Percentiles rank a stretch among this genome's conserved stretches.
phyloP scores from a whole-genome alignment of 2,888 invertebrate genomes.

The Epistrophe grossulariae region DNA sequence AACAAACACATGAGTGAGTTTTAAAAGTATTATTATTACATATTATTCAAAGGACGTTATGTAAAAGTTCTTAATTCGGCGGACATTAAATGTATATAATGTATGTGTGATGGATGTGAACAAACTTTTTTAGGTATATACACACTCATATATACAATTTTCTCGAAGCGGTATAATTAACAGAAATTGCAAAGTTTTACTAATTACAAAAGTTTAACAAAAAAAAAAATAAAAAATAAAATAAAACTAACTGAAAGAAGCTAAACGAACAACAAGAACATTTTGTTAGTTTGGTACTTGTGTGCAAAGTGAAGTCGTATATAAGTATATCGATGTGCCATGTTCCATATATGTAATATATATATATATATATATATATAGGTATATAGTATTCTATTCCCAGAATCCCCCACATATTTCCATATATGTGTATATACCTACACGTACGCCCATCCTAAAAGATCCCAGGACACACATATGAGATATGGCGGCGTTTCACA shows the following conservation, averaged over 20 bases:
- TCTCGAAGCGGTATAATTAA: constrained; percentile 69
- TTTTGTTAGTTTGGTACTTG: constrained; percentile 67
- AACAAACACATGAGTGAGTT: not conserved
- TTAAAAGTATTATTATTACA: not conserved
- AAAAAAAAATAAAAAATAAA: constrained; percentile 24
- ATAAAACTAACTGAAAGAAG: constrained; percentile 66
- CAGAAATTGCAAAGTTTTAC: constrained; percentile 73
- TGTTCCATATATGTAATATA: not conserved
- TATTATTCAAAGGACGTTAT: constrained; percentile 56
- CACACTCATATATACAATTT: constrained; percentile 34
- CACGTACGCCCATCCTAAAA: constrained; percentile 37
- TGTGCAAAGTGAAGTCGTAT: constrained; percentile 31
- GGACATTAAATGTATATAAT: constrained; percentile 48
- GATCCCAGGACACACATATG: constrained; percentile 59
- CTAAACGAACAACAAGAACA: constrained; percentile 66
- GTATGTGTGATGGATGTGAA: constrained; percentile 34
- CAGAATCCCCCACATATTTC: constrained; percentile 36
- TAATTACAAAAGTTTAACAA: constrained; percentile 72
- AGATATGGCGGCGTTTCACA: constrained; percentile 69
- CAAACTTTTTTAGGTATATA: constrained; percentile 6
- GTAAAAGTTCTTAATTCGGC: constrained; percentile 48
- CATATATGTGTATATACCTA: not conserved
- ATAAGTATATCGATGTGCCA: not conserved
- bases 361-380: not conserved
- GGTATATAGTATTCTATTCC: not conserved